Conservation (phyloP, 2,797 vertebrate species). For the Geotria australis region DNA sequence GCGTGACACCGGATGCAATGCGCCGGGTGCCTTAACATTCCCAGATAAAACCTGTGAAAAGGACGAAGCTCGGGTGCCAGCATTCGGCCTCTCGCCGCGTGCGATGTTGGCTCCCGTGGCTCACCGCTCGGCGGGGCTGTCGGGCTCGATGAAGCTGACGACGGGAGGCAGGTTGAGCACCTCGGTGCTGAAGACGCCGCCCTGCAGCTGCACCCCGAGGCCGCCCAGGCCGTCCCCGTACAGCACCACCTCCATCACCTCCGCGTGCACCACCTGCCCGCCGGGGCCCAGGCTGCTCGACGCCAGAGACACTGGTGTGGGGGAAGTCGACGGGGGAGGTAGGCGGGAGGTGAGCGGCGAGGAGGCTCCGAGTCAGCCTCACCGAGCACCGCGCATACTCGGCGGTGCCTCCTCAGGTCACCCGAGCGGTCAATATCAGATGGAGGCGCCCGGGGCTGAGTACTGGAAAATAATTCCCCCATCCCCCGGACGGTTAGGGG, state of each 20-base stretch:
- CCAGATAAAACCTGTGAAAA: too few relatives aligned
- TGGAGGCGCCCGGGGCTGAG: too few relatives aligned
- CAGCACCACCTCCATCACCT: constrained; percentile 46
- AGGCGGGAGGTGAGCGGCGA: not conserved
- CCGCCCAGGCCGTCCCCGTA: constrained; percentile 59
- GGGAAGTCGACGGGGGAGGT: not conserved
- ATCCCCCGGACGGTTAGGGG: too few relatives aligned
- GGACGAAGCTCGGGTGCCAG: too few relatives aligned
- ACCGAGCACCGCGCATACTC: too few relatives aligned
- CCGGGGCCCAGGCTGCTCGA: constrained; percentile 74
- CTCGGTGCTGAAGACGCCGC: constrained; percentile 78
- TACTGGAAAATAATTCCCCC: too few relatives aligned
- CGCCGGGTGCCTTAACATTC: too few relatives aligned
- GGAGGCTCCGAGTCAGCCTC: too few relatives aligned
- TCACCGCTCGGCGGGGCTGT: constrained; percentile 90
- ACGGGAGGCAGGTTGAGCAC: constrained; percentile 64
- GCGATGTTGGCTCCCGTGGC: constrained; percentile 1
- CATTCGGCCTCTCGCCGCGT: too few relatives aligned
- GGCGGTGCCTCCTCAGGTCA: too few relatives aligned
- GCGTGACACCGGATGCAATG: too few relatives aligned
- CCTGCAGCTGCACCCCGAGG: constrained; percentile 85
- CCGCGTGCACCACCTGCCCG: constrained; percentile 68
- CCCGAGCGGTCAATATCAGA: too few relatives aligned
- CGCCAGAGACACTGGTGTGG: constrained; percentile 34
- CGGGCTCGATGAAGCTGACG: constrained; percentile 67